phyloP scores from a whole-genome alignment of 2,797 vertebrate species.

The Mico argentatus region DNA sequence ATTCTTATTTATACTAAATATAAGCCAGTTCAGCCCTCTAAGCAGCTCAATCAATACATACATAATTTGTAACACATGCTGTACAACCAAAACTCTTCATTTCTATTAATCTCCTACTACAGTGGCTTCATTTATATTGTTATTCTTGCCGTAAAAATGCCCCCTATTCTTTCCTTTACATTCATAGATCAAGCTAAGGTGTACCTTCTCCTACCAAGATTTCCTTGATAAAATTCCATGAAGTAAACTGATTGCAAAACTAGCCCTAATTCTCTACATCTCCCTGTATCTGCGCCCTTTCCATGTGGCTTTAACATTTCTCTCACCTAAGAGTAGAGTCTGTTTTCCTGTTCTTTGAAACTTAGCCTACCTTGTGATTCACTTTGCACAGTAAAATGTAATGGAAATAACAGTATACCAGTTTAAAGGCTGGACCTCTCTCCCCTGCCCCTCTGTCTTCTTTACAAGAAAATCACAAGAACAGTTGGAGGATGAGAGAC shows the following conservation, averaged over 20 bases:
- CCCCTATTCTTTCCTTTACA: not conserved
- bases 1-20: not conserved
- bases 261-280: not conserved
- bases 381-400: not conserved
- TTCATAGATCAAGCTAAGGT: not conserved
- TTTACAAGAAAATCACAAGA: not conserved
- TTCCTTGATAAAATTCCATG: not conserved
- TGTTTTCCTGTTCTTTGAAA: not conserved
- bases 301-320: not conserved
- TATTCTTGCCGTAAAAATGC: not conserved
- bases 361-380: not conserved
- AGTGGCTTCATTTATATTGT: not conserved
- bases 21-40: not conserved
- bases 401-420: not conserved
- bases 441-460: not conserved
- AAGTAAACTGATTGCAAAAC: not conserved
- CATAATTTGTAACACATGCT: not conserved
- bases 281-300: not conserved
- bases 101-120: not conserved
- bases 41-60: not conserved
- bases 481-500: rapidly evolving
- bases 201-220: not conserved
- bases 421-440: not conserved
- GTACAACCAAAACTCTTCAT: not conserved
- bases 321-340: not conserved